These are phyloP conservation scores for Hiodon alosoides DNA, from an alignment of 2,113 vertebrate genomes.

Conservation along the genomic window DNA sequence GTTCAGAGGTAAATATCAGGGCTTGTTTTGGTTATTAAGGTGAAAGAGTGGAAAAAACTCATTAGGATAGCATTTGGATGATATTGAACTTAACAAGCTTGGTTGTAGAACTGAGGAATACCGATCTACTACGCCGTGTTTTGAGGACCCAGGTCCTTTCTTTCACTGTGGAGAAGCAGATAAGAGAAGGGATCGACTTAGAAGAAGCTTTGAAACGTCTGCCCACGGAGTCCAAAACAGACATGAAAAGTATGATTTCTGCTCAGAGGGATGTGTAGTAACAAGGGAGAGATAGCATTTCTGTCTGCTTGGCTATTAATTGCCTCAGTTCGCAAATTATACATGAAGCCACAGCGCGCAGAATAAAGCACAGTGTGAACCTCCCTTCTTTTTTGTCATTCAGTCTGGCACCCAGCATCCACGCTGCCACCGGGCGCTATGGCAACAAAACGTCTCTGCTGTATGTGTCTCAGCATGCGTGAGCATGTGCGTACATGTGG, in stretches of 20 bases:
- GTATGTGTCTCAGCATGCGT: neutral
- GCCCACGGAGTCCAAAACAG: conserved; percentile 17
- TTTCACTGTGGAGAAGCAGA: neutral
- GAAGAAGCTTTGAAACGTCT: conserved; percentile 41
- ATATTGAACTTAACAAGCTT: conserved; percentile 46
- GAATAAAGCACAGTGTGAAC: neutral
- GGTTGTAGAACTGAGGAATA: conserved; percentile 43
- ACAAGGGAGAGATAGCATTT: neutral
- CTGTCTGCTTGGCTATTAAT: neutral
- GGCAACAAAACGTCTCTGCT: conserved; percentile 54
- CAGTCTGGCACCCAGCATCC: conserved; percentile 32
- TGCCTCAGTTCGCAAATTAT: conserved; percentile 24
- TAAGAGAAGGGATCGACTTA: conserved; percentile 1
- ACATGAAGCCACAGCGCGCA: conserved; percentile 26
- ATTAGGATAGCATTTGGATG: conserved; percentile 38
- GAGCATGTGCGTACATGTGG: neutral
- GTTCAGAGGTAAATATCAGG: conserved; percentile 10
- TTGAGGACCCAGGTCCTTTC: conserved; percentile 26
- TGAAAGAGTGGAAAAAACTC: conserved; percentile 2
- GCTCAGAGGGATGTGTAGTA: conserved; percentile 37
- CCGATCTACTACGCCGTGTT: conserved; percentile 32
- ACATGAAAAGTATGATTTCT: conserved; percentile 41
- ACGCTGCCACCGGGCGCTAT: conserved; percentile 52
- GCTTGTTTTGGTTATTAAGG: neutral
- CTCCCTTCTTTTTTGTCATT: conserved; percentile 20